Evolutionary conservation across 2,113 vertebrate genomes (phyloP), one percentile per base, ranked within the genome.

Genomic region (Dipodomys stephensi): DNA sequence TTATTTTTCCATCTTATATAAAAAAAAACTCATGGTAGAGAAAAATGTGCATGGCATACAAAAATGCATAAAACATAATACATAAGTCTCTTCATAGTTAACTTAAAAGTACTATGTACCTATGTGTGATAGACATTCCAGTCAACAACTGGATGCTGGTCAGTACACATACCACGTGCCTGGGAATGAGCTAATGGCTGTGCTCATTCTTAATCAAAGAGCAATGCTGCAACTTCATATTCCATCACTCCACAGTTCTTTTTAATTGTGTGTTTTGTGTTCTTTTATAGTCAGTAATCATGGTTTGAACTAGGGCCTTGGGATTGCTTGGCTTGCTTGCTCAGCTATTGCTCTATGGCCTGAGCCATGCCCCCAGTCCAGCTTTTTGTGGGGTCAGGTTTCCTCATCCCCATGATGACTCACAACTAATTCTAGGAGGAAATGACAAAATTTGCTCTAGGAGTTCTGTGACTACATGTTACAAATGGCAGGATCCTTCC

Each of bases 1-100:
- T 94, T 94, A 83, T 79, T 87, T 92, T 93, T 87, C 69, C 73
- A 91, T 92, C 92, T 96, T 85, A 78, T 92, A 94, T 92, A 94
- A 91, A 57, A 57, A 16, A 57, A 18, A 57, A 57, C 53, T 57
- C 57, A 69, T 23, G 57, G 6, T 65, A 82, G 39, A 60, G n/a
- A 39, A 62, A 88, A 88, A 84, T 82, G 49, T 60, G 11, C 87
- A 83, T 13, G 88, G 62, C 11, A 35, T 74, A 90, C 49, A 88
- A 90, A 92, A 85, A 77, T 49, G 32, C 82, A 57, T 69, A 69
- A 71, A 65, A 78, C 9, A 35, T 13, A 88, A 76, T 62, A 80
- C 30, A 32, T 22, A 76, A 69, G 32, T 93, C n/a, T 81, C n/a
- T 73, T 92, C 60, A 73, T 19, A 67, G 57, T 83, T 69, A 76